phyloP scores from a whole-genome alignment of 2,797 vertebrate species.

The Halcyon chelicuti region DNA sequence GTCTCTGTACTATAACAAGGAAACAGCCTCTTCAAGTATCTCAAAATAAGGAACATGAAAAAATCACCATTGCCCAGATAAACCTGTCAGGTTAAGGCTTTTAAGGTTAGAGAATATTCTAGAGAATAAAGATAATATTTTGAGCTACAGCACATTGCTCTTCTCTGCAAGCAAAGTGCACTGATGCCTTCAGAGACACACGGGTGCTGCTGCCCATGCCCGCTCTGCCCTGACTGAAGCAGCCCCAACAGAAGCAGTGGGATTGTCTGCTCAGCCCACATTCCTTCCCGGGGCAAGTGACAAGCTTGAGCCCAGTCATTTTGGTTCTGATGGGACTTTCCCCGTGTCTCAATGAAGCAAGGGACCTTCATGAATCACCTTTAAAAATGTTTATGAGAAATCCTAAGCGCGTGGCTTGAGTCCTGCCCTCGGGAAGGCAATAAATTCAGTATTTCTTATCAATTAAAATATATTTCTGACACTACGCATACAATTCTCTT shows the following conservation, averaged over 20 bases:
- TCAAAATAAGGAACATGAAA: neutral
- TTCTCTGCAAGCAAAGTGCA: neutral
- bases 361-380: neutral
- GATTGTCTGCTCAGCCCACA: neutral
- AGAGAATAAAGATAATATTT: no score
- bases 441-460: neutral
- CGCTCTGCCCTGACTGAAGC: fast-evolving
- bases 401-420: neutral
- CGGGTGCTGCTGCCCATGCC: fast-evolving
- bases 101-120: neutral
- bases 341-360: neutral
- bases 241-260: fast-evolving
- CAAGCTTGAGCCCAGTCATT: neutral
- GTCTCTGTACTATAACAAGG: neutral
- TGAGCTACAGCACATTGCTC: neutral
- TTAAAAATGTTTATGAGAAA: neutral
- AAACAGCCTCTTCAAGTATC: neutral
- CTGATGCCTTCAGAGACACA: neutral
- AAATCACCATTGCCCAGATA: neutral
- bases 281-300: neutral
- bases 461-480: neutral
- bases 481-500: neutral
- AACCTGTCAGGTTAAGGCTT: neutral
- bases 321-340: neutral
- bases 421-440: neutral